Percentiles rank a stretch among this genome's conserved stretches.
phyloP scores from a whole-genome alignment of 1,140 invertebrate genomes.

The Meloidogyne exigua region DNA sequence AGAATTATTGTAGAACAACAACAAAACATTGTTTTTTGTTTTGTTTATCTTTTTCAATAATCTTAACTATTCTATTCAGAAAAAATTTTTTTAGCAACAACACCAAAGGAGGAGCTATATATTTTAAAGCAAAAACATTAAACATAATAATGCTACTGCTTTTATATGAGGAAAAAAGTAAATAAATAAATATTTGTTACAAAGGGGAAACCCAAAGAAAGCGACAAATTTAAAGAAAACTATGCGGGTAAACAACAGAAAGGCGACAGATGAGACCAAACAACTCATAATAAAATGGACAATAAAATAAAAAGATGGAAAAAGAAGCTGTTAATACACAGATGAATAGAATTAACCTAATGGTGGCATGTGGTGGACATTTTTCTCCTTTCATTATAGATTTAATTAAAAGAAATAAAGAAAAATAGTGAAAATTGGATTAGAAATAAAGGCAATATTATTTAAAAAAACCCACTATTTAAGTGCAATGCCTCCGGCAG shows the following conservation, averaged over 20 bases:
- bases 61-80: not conserved
- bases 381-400: not conserved
- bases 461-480: conserved; percentile 31
- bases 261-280: conserved; percentile 1
- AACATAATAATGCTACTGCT: not conserved
- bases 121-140: not conserved
- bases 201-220: not conserved
- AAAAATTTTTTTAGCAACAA: not conserved
- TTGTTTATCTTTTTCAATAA: conserved; percentile 1
- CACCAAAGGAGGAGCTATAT: not conserved
- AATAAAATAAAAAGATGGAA: not conserved
- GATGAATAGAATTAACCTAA: not conserved
- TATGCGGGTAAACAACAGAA: not conserved
- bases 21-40: too few relatives aligned
- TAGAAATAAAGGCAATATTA: not conserved
- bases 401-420: not conserved
- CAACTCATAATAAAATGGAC: not conserved
- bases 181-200: not conserved
- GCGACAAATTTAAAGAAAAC: not conserved
- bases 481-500: conserved; percentile 50
- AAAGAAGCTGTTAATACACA: not conserved
- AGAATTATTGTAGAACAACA: too few relatives aligned
- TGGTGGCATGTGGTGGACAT: not conserved
- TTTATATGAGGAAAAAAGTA: not conserved
- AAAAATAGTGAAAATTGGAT: not conserved